A percentile compares a stretch with the other conserved stretches of the same genome.
phyloP scores from a whole-genome alignment of 2,113 vertebrate species.

The Ceuthmochares aereus region DNA sequence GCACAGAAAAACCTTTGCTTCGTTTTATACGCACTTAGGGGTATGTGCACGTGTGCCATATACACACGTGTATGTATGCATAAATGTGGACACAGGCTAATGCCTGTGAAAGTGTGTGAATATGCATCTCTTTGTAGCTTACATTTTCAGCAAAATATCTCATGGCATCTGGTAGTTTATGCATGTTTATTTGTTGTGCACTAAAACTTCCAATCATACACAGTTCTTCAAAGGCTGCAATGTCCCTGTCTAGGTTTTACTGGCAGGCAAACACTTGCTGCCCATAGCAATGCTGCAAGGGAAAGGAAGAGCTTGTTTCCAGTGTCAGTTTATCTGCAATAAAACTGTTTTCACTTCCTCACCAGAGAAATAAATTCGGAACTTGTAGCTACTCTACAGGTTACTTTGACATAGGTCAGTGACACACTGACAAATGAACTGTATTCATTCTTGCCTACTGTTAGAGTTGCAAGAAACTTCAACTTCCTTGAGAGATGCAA shows the following conservation, averaged over 20 bases:
- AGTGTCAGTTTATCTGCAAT: not conserved
- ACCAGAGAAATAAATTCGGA: not conserved
- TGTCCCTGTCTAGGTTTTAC: not conserved
- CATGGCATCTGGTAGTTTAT: not conserved
- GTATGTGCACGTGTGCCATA: accelerated
- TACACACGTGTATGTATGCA: not conserved
- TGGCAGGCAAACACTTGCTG: not conserved
- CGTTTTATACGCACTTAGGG: accelerated
- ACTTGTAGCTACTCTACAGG: not conserved
- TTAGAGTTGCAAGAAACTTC: not conserved
- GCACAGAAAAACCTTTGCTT: not conserved
- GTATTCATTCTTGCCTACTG: not conserved
- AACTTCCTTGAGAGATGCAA: not conserved
- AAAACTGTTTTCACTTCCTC: not conserved
- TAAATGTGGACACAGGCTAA: not conserved
- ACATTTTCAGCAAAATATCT: not conserved
- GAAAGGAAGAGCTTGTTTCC: not conserved
- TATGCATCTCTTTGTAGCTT: not conserved
- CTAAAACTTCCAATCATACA: not conserved
- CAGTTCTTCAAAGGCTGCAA: not conserved
- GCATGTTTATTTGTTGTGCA: not conserved
- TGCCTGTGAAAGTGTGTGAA: not conserved
- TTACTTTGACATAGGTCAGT: constrained; percentile 20
- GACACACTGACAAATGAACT: constrained; percentile 3
- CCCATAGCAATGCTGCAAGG: not conserved